A percentile compares a stretch with the other conserved stretches of the same genome.
These are phyloP conservation scores for Parazoanthus atlanticus DNA, from an alignment of 92 coral and sea anemone species.

Conservation along the genomic window DNA sequence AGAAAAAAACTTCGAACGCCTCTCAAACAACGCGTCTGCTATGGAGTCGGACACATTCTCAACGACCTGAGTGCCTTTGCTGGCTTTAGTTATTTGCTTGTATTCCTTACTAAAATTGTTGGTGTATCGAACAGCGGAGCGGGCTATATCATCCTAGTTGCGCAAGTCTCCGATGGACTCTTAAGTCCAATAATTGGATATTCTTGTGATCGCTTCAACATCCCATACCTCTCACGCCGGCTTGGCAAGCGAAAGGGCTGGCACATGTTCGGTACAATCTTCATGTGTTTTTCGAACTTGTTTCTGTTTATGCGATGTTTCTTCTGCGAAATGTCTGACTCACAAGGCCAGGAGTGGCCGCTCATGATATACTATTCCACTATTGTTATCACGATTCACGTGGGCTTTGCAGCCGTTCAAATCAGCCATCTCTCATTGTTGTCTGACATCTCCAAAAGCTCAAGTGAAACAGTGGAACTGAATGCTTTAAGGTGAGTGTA, in stretches of 20 bases:
- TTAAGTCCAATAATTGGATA: conserved; percentile 54
- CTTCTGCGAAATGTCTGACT: conserved; percentile 39
- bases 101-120: conserved; percentile 63
- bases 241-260: conserved; percentile 68
- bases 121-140: conserved; percentile 57
- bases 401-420: conserved; percentile 59
- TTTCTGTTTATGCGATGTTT: conserved; percentile 62
- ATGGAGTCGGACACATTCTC: conserved; percentile 64
- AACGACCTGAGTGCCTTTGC: conserved; percentile 63
- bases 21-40: conserved; percentile 50
- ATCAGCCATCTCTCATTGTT: conserved; percentile 67
- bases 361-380: conserved; percentile 35
- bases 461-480: conserved; percentile 52
- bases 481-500: conserved; percentile 62
- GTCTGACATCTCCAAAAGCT: conserved; percentile 44
- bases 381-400: conserved; percentile 30
- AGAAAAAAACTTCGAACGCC: conserved; percentile 16
- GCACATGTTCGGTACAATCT: conserved; percentile 59
- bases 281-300: conserved; percentile 49
- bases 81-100: conserved; percentile 45
- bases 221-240: conserved; percentile 56
- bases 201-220: conserved; percentile 51
- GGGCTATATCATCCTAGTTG: conserved; percentile 56
- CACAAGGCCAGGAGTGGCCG: conserved; percentile 31
- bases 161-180: conserved; percentile 57